These are phyloP conservation scores for Leptinotarsa defecta DNA, from an alignment of 1,140 invertebrate species.

Conservation along the genomic window DNA sequence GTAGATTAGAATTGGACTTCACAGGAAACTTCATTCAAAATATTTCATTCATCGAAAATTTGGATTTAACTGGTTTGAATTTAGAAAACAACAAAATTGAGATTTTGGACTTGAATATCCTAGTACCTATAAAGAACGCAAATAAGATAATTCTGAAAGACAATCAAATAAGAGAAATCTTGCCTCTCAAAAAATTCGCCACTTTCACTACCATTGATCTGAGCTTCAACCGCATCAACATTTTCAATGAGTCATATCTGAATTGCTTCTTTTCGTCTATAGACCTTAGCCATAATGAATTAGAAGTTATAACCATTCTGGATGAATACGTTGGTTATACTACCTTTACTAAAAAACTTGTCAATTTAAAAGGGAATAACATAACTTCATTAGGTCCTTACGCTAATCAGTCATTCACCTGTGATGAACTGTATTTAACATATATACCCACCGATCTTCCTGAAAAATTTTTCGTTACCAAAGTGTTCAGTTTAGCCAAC, in stretches of 20 bases:
- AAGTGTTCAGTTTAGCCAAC: not conserved
- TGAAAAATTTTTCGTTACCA: not conserved
- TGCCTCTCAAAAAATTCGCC: not conserved
- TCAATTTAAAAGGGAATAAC: not conserved
- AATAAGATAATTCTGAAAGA: not conserved
- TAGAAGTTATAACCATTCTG: not conserved
- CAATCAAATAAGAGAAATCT: not conserved
- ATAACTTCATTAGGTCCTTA: not conserved
- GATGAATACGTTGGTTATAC: not conserved
- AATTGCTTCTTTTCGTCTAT: constrained; percentile 9
- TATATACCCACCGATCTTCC: not conserved
- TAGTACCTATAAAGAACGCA: not conserved
- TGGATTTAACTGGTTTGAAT: not conserved
- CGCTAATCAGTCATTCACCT: not conserved
- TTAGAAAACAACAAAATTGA: not conserved
- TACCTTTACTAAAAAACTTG: not conserved
- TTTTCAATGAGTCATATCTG: not conserved
- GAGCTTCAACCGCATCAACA: not conserved
- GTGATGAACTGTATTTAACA: not conserved
- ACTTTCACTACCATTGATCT: not conserved
- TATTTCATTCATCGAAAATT: not conserved
- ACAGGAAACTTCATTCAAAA: not conserved
- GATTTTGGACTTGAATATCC: not conserved
- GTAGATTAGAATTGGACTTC: not conserved
- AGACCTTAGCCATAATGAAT: not conserved